Evolutionary conservation across 2,888 invertebrate species (phyloP).

Genomic region (Neoaliturus tenellus): DNA sequence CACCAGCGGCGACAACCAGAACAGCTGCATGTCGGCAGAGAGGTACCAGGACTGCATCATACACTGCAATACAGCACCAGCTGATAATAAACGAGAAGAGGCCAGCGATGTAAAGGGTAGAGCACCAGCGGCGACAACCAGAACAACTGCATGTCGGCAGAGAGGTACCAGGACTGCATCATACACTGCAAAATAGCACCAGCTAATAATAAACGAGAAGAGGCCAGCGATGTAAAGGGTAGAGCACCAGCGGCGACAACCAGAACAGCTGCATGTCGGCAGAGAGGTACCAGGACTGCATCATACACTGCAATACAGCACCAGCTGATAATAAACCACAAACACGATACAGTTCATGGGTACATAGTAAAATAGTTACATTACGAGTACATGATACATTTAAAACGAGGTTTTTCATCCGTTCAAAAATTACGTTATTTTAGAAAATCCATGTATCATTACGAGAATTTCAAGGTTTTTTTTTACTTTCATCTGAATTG

Average conservation of each 20-base stretch:
- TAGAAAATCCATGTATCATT: no score
- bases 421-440: no score
- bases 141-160: slow-evolving; percentile 77
- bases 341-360: no score
- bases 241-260: slow-evolving; percentile 75
- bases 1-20: slow-evolving; percentile 75
- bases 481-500: slow-evolving; percentile 44
- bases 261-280: slow-evolving; percentile 78
- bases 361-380: no score
- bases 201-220: no score
- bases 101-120: slow-evolving; percentile 73
- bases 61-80: slow-evolving; percentile 71
- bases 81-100: no score
- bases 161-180: slow-evolving; percentile 77
- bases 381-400: no score
- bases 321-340: no score
- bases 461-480: no score
- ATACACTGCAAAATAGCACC: slow-evolving; percentile 73
- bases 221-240: slow-evolving; percentile 73
- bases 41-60: slow-evolving; percentile 77
- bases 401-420: no score
- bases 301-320: slow-evolving; percentile 72
- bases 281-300: slow-evolving; percentile 77
- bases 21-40: slow-evolving; percentile 77
- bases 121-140: slow-evolving; percentile 76